Evolutionary conservation across 2,113 vertebrate species (phyloP), one percentile per base, ranked within the genome.

Genomic region (Phalacrocorax aristotelis): DNA sequence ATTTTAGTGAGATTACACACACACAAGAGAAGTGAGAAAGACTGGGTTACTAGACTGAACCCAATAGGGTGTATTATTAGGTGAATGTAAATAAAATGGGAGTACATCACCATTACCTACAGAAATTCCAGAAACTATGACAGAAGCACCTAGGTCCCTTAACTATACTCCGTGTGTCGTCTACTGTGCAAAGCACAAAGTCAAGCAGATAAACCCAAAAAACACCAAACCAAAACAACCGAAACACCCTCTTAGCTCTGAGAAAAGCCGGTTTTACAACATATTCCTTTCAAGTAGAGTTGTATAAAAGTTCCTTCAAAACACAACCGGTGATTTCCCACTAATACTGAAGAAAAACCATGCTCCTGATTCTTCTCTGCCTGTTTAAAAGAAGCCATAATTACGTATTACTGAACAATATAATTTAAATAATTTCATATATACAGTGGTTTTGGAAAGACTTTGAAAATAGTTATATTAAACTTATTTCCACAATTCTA

Each of bases 161-260:
- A 64, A 15, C 32, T 32, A 42, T 9, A 12, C 21, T 30, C 61
- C 29, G 48, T 0, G 0, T 13, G 16, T 9, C 32, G 44, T 9
- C 32, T 48, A 42, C n/a, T 25, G 32, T 23, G 27, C 65, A 85
- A 79, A 76, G 42, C 23, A 55, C 4, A 16, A 77, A 68, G 20
- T 23, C 49, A 55, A 60, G 38, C n/a, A 82, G 14, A 30, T 68
- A 57, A 60, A 54, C 15, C 20, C 64, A 55, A 72, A 51, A 38
- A 3, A 11, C 70, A 54, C 6, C 29, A 52, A 83, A 8, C 7
- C 19, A 38, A 87, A 49, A 16, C n/a, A 42, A n/a, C 13, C 55
- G 48, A 57, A 13, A 2, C 3, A 8, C 3, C 13, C 10, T 69
- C 40, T 69, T 51, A 19, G 22, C 64, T 74, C 65, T 48, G 42